Evolutionary conservation across 2,888 invertebrate genomes (phyloP), one percentile per base, ranked within the genome.

Genomic region (Ditylenchus weischeri): DNA sequence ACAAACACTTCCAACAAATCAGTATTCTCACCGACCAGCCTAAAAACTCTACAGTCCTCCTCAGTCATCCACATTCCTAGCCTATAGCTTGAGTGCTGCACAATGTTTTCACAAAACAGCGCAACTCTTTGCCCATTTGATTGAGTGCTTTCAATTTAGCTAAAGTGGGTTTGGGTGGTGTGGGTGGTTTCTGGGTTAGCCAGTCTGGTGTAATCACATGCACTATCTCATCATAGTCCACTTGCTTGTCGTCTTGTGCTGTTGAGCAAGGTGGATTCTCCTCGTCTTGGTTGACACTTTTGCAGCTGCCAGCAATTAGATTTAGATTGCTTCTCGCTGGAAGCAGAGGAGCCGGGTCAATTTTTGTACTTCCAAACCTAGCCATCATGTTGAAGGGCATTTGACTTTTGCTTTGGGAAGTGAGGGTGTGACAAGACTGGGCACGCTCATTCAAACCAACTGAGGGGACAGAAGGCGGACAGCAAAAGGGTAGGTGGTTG

Each of bases 321-420:
- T 35, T 60, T 21, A 21, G 8, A 38, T 15, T 60, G 38, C 35
- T 35, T 43, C 60, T 29, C 1, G 11, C 8, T 35, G 60, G 60
- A 10, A 60, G 60, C 15, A 60, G 15, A 21, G 60, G 60, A 21
- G 60, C 60, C 1, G 60, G 60, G 13, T 60, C 60, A 15, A 60
- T 60, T 35, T 43, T 35, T 8, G 36, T 8, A 15, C 43, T 43
- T 8, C 5, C 43, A 43, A 43, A 43, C 15, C 43, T 43, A 8
- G 1, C 43, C 8, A 43, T 3, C 43, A 15, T 43, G 8, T 43
- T 43, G 3, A 2, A 43, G 43, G 15, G 43, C 15, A 43, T 43
- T 43, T 43, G 43, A 43, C 43, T 43, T 43, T 35, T 21, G 11
- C 1, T 10, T 57, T 43, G 60, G 60, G 35, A 35, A 43, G 13